Conservation (phyloP, 1,140 invertebrate species). For the Pantala flavescens region DNA sequence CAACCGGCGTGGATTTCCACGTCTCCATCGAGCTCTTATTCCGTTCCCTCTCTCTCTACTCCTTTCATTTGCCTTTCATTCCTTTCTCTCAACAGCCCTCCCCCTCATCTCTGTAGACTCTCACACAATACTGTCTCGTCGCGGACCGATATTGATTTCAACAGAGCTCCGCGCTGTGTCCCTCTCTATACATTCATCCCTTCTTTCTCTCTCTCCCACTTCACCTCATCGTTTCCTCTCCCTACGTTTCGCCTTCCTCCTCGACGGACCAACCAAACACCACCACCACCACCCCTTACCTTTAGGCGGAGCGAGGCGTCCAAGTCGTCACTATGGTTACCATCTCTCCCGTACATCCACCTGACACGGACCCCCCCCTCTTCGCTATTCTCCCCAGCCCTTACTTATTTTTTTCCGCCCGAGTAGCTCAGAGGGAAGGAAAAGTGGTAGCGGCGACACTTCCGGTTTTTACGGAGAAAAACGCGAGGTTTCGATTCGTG, state of each 20-base stretch:
- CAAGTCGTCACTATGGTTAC: background rate
- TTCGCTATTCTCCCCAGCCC: background rate
- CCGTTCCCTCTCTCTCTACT: background rate
- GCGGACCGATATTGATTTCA: conserved; percentile 8
- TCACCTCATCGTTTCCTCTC: background rate
- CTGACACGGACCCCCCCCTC: background rate
- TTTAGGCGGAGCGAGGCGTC: background rate
- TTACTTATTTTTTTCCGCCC: background rate
- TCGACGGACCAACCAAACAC: background rate
- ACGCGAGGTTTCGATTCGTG: background rate
- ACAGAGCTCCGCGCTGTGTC: background rate
- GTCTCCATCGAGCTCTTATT: background rate
- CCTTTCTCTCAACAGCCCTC: background rate
- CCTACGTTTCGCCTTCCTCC: background rate
- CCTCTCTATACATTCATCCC: background rate
- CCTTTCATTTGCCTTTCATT: background rate
- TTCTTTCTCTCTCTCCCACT: background rate
- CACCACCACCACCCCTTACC: background rate
- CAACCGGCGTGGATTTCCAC: background rate
- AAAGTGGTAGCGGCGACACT: background rate
- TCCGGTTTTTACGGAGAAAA: background rate
- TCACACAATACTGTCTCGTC: conserved; percentile 8
- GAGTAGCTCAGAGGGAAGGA: background rate
- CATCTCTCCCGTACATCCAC: background rate
- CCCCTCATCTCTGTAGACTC: background rate